Evolutionary conservation across 2,797 vertebrate genomes (phyloP).

Genomic region (Adelosebastes latens): DNA sequence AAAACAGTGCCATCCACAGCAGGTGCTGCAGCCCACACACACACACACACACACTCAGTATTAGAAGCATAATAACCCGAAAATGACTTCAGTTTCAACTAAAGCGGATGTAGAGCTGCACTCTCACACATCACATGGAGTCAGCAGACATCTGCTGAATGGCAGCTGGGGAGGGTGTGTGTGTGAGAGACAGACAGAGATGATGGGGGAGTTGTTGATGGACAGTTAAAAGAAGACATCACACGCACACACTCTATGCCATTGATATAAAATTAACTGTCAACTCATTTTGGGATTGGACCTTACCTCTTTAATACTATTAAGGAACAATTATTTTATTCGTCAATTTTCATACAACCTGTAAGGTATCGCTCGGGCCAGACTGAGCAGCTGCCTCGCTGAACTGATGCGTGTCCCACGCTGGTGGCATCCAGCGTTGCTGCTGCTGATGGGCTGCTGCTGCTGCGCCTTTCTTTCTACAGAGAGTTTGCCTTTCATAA

Average conservation of each 20-base stretch:
- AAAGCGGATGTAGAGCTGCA: not conserved
- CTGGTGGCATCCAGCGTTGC: too few relatives aligned
- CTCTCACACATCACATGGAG: slow-evolving; percentile 15
- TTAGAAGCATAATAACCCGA: slow-evolving; percentile 14
- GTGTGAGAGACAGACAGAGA: not conserved
- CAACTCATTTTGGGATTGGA: not conserved
- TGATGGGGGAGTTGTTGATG: not conserved
- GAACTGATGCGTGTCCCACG: too few relatives aligned
- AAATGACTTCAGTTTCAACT: slow-evolving; percentile 16
- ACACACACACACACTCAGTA: not conserved
- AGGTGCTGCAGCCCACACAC: slow-evolving; percentile 2
- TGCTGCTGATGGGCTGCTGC: too few relatives aligned
- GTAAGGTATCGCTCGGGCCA: too few relatives aligned
- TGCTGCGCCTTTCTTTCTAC: too few relatives aligned
- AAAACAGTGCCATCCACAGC: not conserved
- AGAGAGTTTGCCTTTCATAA: too few relatives aligned
- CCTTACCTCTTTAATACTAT: not conserved
- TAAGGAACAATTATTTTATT: not conserved
- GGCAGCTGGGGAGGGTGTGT: not conserved
- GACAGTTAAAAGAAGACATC: not conserved
- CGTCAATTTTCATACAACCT: not conserved
- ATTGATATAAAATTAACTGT: not conserved
- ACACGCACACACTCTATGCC: not conserved
- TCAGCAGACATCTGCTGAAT: slow-evolving; percentile 19
- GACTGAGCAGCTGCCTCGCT: too few relatives aligned